Evolutionary conservation across 2,797 vertebrate species (phyloP), one percentile per base, ranked within the genome.

Genomic region (Selene dorsalis): DNA sequence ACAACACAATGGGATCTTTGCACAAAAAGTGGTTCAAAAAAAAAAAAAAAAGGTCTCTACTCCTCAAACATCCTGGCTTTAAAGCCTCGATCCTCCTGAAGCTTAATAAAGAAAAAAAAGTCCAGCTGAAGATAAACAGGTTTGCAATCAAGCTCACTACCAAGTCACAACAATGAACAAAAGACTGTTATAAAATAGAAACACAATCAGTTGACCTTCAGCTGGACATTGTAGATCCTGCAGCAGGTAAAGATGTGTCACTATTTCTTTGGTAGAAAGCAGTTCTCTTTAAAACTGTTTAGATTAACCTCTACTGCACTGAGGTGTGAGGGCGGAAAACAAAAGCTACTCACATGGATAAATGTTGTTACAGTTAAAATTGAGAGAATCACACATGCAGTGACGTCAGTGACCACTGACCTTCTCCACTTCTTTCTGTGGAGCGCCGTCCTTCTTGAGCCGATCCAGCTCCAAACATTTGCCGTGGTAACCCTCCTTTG

Each of bases 371-470:
- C 9, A n/a, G n/a, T n/a, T 24, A 4, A 12, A 24, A 24, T 1
- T 52, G 50, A 48, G 20, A 47, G 20, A 48, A 48, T 30, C 24
- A 41, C 20, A 39, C 41, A 13, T 47, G 4, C 2, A 70, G 4
- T 43, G 2, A 52, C 47, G 72, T 38, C 6, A 10, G 30, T 6
- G 12, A 0, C 69, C 32, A 35, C 32, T 30, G 50, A 97, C 97
- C 95, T 99, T 99, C 85, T 98, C 97, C 75, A 96, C 84, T 55
- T 99, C 98, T 84, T 98, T 99, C 92, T 96, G 97, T 18, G 95
- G 96, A 0, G 94, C 95, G 47, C 94, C 96, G 68, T 98, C 98
- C 84, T 95, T 95, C 77, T 94, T 95, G 48, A 98, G 95, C 12
- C 97, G 92, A 73, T 98, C 97, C 86, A 97, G 93, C 83, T 99